Percentiles rank a stretch among this genome's conserved stretches.
phyloP scores from a whole-genome alignment of 2,113 vertebrate species.

The Odocoileus virginianus region DNA sequence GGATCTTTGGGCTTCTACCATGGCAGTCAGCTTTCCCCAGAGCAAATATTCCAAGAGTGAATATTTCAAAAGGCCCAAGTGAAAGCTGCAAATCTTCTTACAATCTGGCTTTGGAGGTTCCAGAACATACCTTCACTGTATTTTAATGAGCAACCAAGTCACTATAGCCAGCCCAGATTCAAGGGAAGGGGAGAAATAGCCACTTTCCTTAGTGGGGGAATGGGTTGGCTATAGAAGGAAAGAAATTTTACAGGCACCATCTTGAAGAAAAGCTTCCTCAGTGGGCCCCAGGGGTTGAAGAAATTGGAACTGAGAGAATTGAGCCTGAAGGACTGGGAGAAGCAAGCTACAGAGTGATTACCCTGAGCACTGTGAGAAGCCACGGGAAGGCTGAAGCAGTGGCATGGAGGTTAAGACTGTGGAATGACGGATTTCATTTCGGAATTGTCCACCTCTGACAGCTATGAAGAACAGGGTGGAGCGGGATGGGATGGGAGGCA shows the following conservation, averaged over 20 bases:
- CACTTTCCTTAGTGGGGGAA: not conserved
- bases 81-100: not conserved
- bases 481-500: rapidly evolving
- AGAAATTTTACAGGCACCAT: not conserved
- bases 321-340: not conserved
- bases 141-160: not conserved
- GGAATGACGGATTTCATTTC: not conserved
- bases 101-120: not conserved
- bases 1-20: not conserved
- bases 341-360: not conserved
- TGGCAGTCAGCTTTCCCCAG: not conserved
- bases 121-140: not conserved
- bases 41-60: not conserved
- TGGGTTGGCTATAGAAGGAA: not conserved
- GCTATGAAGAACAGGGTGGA: not conserved
- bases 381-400: not conserved
- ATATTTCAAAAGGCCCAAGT: not conserved
- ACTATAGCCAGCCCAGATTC: not conserved
- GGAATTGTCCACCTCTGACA: not conserved
- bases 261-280: not conserved
- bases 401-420: not conserved
- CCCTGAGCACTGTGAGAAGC: not conserved
- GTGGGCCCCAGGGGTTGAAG: not conserved
- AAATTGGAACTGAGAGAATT: not conserved
- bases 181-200: not conserved